These are phyloP conservation scores for Cheilosia urbana DNA, from an alignment of 2,888 invertebrate species.

Conservation along the genomic window DNA sequence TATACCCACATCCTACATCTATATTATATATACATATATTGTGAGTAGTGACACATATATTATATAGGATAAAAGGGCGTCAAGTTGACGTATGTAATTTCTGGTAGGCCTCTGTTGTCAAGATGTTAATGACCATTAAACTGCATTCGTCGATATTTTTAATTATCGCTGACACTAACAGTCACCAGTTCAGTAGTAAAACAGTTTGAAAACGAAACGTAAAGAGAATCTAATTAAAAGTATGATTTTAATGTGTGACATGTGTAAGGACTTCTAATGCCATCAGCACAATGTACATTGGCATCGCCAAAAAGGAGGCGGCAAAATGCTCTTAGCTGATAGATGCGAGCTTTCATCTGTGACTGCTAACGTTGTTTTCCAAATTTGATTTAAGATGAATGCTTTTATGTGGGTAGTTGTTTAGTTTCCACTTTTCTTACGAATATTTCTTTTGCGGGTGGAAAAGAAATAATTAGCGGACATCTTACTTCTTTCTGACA, in stretches of 20 bases:
- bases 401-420: conserved; percentile 18
- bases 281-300: conserved; percentile 22
- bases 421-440: not conserved
- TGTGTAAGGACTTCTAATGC: conserved; percentile 17
- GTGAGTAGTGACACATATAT: too few relatives aligned
- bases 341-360: conserved; percentile 59
- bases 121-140: conserved; percentile 37
- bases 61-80: conserved; percentile 21
- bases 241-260: conserved; percentile 26
- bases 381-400: conserved; percentile 60
- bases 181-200: conserved; percentile 17
- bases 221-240: conserved; percentile 46
- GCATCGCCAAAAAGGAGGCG: conserved; percentile 24
- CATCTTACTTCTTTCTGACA: not conserved
- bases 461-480: conserved; percentile 1
- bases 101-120: conserved; percentile 6
- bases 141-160: not conserved
- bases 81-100: conserved; percentile 38
- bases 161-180: not conserved
- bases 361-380: conserved; percentile 43
- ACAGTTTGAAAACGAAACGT: conserved; percentile 42
- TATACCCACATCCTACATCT: too few relatives aligned
- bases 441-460: not conserved
- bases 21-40: not conserved
- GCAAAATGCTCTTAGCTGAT: conserved; percentile 11